phyloP scores from a whole-genome alignment of 2,888 invertebrate species.

The Dicyrtomina minuta region DNA sequence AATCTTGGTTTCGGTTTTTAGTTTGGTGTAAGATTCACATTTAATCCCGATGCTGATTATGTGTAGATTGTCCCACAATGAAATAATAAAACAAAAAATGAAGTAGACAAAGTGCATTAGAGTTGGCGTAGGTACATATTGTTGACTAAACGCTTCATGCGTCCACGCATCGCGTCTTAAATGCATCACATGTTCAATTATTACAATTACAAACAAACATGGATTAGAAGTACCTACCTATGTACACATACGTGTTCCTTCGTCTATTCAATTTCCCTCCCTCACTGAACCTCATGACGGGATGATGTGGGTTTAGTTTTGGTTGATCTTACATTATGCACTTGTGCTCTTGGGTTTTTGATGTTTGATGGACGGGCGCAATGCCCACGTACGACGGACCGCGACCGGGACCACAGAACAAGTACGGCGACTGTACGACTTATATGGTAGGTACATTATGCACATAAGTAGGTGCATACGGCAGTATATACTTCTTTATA shows the following conservation, averaged over 20 bases:
- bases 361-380: slow-evolving; percentile 15
- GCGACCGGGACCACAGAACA: no score
- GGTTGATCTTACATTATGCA: slow-evolving; percentile 4
- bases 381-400: neutral
- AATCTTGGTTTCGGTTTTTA: no score
- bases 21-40: no score
- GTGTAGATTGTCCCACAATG: neutral
- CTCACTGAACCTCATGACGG: neutral
- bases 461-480: no score
- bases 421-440: no score
- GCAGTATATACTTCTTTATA: no score
- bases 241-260: neutral
- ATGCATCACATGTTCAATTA: slow-evolving; percentile 12
- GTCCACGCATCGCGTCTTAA: slow-evolving; percentile 11
- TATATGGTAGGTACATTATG: no score
- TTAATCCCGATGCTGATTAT: no score
- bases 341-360: neutral
- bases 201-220: no score
- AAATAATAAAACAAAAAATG: no score
- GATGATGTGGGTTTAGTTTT: slow-evolving; percentile 10
- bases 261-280: neutral
- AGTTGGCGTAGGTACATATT: neutral
- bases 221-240: no score
- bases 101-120: no score
- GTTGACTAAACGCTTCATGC: neutral